Evolutionary conservation across 2,888 invertebrate species (phyloP), one percentile per base, ranked within the genome.

Genomic region (Isoperla grammatica): DNA sequence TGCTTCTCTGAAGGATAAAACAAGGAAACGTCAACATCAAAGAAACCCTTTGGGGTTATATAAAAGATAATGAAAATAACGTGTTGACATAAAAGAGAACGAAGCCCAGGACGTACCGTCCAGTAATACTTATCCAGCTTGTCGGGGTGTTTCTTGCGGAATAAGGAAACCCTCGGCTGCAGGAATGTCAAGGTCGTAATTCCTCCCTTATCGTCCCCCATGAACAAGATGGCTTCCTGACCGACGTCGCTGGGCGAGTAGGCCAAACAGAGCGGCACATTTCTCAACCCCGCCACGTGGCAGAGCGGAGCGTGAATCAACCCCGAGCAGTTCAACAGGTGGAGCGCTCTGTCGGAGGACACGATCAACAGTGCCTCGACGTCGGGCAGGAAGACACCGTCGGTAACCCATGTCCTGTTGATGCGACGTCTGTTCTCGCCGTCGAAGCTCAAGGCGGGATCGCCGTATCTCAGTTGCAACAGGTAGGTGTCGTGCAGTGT

Each of bases 261-360:
- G 0, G 77, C 71, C 20, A 82, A 68, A 65, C 80, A 78, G 50
- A 79, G 78, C 1, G 82, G 77, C 66, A 82, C 78, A 63, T 80
- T 76, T 0, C 79, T 80, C 55, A 81, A 69, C 2, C 82, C 81
- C 4, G 81, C 77, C 67, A 85, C 76, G 65, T 81, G 77, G 73
- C 79, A 82, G 2, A 79, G 69, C 0, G 81, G 80, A 0, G 78
- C 73, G 68, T 85, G 85, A 1, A 78, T 76, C 22, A 83, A 70
- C 0, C 82, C 80, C 1, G 80, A 76, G 1, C 79, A 82, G 66
- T 84, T 83, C 65, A 82, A 83, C 42, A 84, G 72, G 2, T 78
- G 78, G 46, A 85, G 70, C 66, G 81, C 82, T 62, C 84, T 77
- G 59, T 84, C 80, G 1, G 83, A 81, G 2, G 81, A 79, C 0